A percentile compares a stretch with the other conserved stretches of the same genome.
These are phyloP conservation scores for Rosalia funebris DNA, from an alignment of 2,888 invertebrate genomes.

Conservation along the genomic window DNA sequence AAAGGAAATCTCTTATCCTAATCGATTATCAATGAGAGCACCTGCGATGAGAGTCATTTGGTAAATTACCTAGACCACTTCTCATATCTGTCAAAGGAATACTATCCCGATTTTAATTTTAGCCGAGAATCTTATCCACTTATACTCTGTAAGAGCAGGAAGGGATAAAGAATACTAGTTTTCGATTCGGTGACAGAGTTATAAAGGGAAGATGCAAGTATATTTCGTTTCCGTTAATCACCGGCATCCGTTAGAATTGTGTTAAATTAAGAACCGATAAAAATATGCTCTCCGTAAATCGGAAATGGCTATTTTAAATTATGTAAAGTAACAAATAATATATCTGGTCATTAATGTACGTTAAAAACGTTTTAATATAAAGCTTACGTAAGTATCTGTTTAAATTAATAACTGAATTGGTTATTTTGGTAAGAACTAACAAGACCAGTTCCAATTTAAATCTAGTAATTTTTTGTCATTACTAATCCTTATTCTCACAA, in stretches of 20 bases:
- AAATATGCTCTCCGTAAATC: conserved; percentile 23
- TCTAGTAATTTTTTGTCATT: no score
- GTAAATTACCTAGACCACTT: conserved; percentile 17
- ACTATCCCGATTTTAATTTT: conserved; percentile 26
- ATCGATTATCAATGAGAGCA: no score
- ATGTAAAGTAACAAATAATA: no score
- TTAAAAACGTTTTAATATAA: no score
- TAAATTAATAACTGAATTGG: no score
- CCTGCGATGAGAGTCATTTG: no score
- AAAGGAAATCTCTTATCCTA: no score
- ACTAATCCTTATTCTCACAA: no score
- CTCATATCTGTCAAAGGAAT: conserved; percentile 2
- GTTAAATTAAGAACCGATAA: conserved; percentile 22
- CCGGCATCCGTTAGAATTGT: conserved; percentile 33
- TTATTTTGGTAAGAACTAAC: no score
- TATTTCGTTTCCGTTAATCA: conserved; percentile 36
- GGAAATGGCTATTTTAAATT: conserved; percentile 34
- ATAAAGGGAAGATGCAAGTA: conserved; percentile 41
- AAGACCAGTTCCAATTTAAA: no score
- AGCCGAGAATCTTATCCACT: conserved; percentile 15
- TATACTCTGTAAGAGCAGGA: conserved; percentile 36
- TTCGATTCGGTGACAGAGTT: conserved; percentile 44
- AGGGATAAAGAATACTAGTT: conserved; percentile 44
- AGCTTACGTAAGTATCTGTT: no score
- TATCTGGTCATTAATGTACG: no score